Percentiles rank a stretch among this genome's conserved stretches.
Conservation (phyloP, 2,797 vertebrate species). For the Notoglanidium macrostoma region DNA sequence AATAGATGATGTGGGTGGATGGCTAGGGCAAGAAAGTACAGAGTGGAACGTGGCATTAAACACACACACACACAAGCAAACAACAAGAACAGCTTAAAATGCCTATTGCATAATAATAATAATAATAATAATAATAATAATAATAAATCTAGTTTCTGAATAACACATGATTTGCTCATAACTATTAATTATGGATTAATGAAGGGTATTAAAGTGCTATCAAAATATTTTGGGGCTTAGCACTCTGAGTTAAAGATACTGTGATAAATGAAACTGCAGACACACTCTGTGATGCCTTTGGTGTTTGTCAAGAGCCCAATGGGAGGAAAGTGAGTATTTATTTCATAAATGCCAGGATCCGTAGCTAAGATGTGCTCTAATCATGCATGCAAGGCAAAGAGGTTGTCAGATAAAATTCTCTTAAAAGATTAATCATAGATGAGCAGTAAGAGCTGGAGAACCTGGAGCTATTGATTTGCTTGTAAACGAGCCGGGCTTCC, state of each 20-base stretch:
- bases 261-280: not conserved
- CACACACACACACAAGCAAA: not conserved
- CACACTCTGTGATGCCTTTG: not conserved
- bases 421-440: slow-evolving; percentile 56
- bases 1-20: not conserved
- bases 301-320: not conserved
- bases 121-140: not conserved
- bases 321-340: not conserved
- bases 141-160: not conserved
- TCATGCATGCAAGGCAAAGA: slow-evolving; percentile 26
- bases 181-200: not conserved
- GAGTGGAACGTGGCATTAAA: not conserved
- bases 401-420: slow-evolving; percentile 27
- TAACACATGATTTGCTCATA: not conserved
- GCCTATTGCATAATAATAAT: not conserved
- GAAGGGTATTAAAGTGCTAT: not conserved
- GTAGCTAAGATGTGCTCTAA: slow-evolving; percentile 36
- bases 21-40: not conserved
- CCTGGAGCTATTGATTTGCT: slow-evolving; percentile 48
- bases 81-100: not conserved
- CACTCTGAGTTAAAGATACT: not conserved
- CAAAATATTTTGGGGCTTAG: not conserved
- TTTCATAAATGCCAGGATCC: slow-evolving; percentile 23
- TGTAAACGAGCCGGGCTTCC: slow-evolving; percentile 46
- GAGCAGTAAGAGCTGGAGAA: slow-evolving; percentile 49